Evolutionary conservation across 2,797 vertebrate species (phyloP).

Genomic region (Premnoplex brunnescens): DNA sequence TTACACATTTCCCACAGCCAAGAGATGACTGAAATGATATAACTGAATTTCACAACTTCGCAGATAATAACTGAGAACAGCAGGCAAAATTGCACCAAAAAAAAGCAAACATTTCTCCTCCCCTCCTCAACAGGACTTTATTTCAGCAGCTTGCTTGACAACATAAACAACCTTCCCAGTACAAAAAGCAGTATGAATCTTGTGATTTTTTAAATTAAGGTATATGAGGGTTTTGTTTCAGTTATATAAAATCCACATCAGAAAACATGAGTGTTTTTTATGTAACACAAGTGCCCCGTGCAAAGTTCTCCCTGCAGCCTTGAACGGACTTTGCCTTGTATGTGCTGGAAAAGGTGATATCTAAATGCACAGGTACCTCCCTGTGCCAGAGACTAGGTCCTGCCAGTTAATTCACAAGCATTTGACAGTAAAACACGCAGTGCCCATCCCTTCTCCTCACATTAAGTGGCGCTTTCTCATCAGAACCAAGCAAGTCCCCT

Average conservation of each 20-base stretch:
- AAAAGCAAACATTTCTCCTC: neutral
- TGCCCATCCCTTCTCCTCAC: neutral
- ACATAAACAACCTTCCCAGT: neutral
- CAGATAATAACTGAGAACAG: constrained; percentile 20
- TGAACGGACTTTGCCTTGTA: neutral
- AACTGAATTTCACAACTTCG: constrained; percentile 22
- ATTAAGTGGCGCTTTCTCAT: neutral
- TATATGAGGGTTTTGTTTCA: neutral
- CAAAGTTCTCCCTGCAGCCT: neutral
- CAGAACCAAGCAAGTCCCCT: neutral
- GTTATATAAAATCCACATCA: neutral
- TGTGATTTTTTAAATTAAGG: neutral
- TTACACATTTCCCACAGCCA: neutral
- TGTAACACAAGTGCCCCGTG: rapidly evolving
- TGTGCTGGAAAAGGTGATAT: neutral
- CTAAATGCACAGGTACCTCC: neutral
- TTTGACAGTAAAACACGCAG: neutral
- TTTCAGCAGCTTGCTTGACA: neutral
- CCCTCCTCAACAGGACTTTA: neutral
- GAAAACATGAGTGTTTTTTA: neutral
- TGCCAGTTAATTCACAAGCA: neutral
- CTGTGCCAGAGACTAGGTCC: neutral
- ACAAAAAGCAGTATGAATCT: neutral
- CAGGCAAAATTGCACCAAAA: neutral
- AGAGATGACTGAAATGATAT: constrained; percentile 32